Conservation (phyloP, 2,797 vertebrate genomes). For the Micrastur ruficollis region DNA sequence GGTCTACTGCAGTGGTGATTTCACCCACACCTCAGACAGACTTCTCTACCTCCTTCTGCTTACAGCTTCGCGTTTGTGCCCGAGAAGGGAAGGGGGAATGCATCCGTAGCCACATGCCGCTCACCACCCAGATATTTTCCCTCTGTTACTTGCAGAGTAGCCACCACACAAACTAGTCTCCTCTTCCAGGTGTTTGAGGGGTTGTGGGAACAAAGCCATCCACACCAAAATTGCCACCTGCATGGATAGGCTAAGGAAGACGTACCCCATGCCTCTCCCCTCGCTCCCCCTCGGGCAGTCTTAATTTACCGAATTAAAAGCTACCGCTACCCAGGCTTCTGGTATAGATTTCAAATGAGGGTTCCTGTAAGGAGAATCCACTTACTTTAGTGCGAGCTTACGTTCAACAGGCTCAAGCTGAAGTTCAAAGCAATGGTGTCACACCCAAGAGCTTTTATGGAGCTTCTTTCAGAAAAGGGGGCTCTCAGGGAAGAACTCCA, state of each 20-base stretch:
- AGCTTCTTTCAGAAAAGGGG: background rate
- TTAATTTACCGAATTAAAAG: background rate
- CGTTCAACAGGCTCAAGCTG: background rate
- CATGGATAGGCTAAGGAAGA: background rate
- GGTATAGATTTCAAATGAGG: background rate
- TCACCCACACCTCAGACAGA: background rate
- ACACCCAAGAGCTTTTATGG: background rate
- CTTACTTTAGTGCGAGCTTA: rapidly evolving
- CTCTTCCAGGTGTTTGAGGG: background rate
- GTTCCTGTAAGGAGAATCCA: background rate
- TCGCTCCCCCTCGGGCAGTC: background rate
- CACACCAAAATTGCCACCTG: background rate
- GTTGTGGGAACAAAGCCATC: background rate
- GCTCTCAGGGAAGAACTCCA: background rate
- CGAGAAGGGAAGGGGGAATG: background rate
- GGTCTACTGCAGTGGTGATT: background rate
- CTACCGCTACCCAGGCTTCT: background rate
- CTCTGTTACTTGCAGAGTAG: background rate
- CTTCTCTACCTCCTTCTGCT: background rate
- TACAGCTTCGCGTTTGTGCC: background rate
- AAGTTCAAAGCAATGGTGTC: rapidly evolving
- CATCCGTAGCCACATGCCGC: background rate
- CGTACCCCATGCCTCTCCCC: background rate
- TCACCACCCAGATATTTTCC: background rate
- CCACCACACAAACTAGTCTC: background rate